Evolutionary conservation across 2,797 vertebrate genomes (phyloP).

Genomic region (Leptodactylus fallax): DNA sequence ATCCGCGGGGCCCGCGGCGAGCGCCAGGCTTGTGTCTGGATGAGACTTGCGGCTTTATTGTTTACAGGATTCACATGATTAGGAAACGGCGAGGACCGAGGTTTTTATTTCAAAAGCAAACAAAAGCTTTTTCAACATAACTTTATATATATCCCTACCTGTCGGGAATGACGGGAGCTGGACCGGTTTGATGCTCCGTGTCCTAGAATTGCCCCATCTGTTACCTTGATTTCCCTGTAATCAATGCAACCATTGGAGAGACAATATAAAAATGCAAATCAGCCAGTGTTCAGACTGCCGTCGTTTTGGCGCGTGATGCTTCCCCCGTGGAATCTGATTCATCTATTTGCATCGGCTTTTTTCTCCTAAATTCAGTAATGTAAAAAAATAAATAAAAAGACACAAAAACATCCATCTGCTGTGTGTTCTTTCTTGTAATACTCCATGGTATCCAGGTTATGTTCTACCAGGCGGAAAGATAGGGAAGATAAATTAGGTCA

Average conservation of each 20-base stretch:
- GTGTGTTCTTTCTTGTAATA: background rate
- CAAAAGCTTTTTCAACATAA: conserved; percentile 36
- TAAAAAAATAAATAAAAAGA: background rate
- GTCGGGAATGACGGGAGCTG: conserved; percentile 24
- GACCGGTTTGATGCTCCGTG: conserved; percentile 19
- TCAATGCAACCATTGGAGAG: background rate
- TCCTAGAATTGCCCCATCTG: conserved; percentile 24
- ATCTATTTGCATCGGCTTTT: background rate
- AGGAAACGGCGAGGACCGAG: conserved; percentile 17
- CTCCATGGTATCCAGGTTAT: background rate
- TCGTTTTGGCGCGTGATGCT: background rate
- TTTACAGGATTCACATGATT: conserved; percentile 48
- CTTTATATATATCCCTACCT: conserved; percentile 14
- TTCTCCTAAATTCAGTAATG: too few species aligned
- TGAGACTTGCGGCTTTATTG: conserved; percentile 49
- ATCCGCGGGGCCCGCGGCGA: conserved; percentile 14
- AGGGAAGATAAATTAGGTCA: too few species aligned
- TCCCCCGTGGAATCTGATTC: background rate
- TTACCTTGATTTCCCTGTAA: conserved; percentile 1
- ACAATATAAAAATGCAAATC: conserved; percentile 18
- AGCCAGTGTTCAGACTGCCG: background rate
- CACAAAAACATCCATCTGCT: background rate
- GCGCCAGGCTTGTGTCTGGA: conserved; percentile 45
- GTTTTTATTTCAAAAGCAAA: conserved; percentile 46
- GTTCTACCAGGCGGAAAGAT: background rate